Percentiles rank a stretch among this genome's conserved stretches.
phyloP scores from a whole-genome alignment of 1,140 invertebrate species.

The Drosophila eugracilis region DNA sequence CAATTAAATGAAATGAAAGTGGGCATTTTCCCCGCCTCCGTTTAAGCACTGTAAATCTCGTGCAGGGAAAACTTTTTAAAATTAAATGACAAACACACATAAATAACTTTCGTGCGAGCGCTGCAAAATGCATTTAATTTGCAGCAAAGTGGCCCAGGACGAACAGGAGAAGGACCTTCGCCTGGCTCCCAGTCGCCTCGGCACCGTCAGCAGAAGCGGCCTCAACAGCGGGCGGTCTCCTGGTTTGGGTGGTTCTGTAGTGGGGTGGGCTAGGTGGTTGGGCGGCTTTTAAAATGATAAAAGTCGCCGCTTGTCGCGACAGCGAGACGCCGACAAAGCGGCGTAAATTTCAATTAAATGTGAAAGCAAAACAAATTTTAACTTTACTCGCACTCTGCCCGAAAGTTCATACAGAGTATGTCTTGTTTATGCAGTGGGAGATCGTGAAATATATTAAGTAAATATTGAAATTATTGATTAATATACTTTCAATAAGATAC shows the following conservation, averaged over 20 bases:
- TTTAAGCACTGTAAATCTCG: slow-evolving; percentile 60
- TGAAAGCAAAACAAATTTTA: slow-evolving; percentile 84
- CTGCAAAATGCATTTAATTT: slow-evolving; percentile 65
- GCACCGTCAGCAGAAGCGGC: slow-evolving; percentile 43
- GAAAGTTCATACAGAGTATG: slow-evolving; percentile 20
- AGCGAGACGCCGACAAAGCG: slow-evolving; percentile 74
- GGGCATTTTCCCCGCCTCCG: not conserved
- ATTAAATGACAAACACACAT: slow-evolving; percentile 77
- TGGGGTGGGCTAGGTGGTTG: not conserved
- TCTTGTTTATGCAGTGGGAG: slow-evolving; percentile 14
- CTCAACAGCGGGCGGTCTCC: slow-evolving; percentile 45
- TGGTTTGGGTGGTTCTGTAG: not conserved
- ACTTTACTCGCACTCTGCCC: slow-evolving; percentile 57
- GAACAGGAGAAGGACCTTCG: slow-evolving; percentile 21
- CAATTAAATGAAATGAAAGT: slow-evolving; percentile 68
- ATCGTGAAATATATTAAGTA: not conserved
- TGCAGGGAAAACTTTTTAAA: slow-evolving; percentile 73
- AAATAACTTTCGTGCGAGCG: slow-evolving; percentile 65
- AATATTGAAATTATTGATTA: too few relatives aligned
- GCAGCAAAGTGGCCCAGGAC: slow-evolving; percentile 74
- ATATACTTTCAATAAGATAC: too few relatives aligned
- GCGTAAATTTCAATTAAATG: slow-evolving; percentile 84
- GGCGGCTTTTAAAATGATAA: slow-evolving; percentile 78
- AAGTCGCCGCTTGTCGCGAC: slow-evolving; percentile 81
- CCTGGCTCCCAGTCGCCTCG: slow-evolving; percentile 69